These are phyloP conservation scores for Meloidogyne hapla DNA, from an alignment of 1,140 invertebrate genomes.

Conservation along the genomic window DNA sequence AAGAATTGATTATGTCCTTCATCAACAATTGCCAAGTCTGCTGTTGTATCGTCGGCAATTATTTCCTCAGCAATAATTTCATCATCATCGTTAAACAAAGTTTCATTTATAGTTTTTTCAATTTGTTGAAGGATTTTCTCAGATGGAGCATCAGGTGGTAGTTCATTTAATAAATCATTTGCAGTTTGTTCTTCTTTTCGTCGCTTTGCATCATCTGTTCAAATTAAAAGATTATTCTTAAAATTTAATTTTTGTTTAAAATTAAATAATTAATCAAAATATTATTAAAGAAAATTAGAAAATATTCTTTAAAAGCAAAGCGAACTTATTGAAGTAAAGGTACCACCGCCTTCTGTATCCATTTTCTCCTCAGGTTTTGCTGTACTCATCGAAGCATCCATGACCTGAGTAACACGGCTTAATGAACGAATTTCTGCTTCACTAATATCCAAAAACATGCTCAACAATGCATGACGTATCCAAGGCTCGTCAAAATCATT, in stretches of 20 bases:
- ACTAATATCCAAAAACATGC: conserved; percentile 11
- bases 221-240: neutral
- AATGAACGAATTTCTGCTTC: conserved; percentile 17
- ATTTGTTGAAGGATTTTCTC: neutral
- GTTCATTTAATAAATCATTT: neutral
- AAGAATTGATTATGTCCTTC: conserved; percentile 6
- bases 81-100: neutral
- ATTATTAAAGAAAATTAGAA: too few species aligned
- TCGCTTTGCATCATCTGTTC: neutral
- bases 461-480: conserved; percentile 14
- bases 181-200: conserved; percentile 4
- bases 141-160: neutral
- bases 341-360: neutral
- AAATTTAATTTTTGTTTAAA: too few species aligned
- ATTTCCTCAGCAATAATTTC: neutral
- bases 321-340: neutral
- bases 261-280: too few species aligned
- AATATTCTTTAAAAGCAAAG: neutral
- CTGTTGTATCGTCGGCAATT: neutral
- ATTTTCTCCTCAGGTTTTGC: neutral
- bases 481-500: conserved; percentile 10
- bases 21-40: neutral
- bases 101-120: conserved; percentile 8
- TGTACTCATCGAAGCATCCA: neutral
- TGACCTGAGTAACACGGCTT: neutral